A percentile compares a stretch with the other conserved stretches of the same genome.
Conservation (phyloP, 2,888 invertebrate species). For the Acrobasis repandana region DNA sequence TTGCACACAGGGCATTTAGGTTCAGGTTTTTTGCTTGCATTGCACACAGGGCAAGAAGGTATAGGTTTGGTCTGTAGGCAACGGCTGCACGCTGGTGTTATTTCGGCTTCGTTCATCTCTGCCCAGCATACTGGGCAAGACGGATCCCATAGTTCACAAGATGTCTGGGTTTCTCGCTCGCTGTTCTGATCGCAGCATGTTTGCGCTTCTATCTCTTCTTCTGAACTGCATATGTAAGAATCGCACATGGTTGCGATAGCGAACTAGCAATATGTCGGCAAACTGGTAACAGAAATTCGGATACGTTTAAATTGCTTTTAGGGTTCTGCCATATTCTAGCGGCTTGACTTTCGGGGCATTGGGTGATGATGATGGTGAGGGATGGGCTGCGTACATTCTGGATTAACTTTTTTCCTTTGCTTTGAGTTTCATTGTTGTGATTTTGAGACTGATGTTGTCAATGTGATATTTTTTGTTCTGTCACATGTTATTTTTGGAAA, state of each 20-base stretch:
- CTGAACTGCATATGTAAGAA: background rate
- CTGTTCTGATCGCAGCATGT: background rate
- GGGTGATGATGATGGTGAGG: too few species aligned
- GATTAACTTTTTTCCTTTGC: background rate
- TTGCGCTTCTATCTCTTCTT: background rate
- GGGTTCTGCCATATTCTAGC: background rate
- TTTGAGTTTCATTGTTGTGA: background rate
- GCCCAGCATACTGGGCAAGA: background rate
- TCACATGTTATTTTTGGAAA: background rate
- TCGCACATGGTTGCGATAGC: background rate
- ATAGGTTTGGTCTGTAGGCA: too few species aligned
- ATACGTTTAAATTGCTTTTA: background rate
- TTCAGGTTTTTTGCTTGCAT: too few species aligned
- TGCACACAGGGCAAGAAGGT: too few species aligned
- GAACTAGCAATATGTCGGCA: background rate
- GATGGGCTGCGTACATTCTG: background rate
- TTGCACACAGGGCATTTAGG: too few species aligned
- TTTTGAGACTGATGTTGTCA: conserved; percentile 18
- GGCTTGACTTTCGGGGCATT: background rate
- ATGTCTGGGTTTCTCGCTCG: background rate
- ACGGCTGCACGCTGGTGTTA: background rate
- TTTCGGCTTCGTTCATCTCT: background rate
- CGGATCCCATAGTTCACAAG: background rate
- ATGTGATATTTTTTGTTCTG: background rate
- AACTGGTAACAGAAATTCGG: background rate